Conservation (phyloP, 1,140 invertebrate genomes). For the Harlomillsia oculata region DNA sequence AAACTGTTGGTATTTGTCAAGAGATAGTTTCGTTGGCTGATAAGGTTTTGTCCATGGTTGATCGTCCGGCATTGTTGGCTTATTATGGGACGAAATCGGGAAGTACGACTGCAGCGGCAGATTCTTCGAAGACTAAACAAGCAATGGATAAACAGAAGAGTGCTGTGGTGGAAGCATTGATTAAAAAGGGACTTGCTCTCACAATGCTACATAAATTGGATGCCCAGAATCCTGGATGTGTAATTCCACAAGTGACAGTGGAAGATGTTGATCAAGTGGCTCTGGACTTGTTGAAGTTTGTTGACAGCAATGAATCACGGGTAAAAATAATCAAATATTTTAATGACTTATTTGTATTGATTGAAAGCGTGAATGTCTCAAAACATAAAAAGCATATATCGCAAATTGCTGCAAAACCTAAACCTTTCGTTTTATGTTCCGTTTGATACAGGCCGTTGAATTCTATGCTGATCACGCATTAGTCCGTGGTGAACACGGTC, state of each 20-base stretch:
- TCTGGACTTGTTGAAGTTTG: conserved; percentile 63
- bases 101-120: conserved; percentile 1
- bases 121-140: conserved; percentile 26
- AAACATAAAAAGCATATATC: conserved; percentile 25
- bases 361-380: conserved; percentile 6
- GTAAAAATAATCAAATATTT: conserved; percentile 40
- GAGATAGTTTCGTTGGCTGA: conserved; percentile 50
- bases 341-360: conserved; percentile 18
- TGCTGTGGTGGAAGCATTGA: conserved; percentile 63
- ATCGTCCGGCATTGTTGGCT: conserved; percentile 58
- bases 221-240: conserved; percentile 1
- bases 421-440: too few relatives aligned
- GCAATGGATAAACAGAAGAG: conserved; percentile 69
- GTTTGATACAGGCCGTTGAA: conserved; percentile 50
- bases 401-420: too few relatives aligned
- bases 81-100: conserved; percentile 65
- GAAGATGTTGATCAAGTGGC: conserved; percentile 55
- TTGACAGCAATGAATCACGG: conserved; percentile 66
- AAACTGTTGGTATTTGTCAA: conserved; percentile 18
- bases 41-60: conserved; percentile 59
- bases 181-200: conserved; percentile 62
- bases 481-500: conserved; percentile 64
- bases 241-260: conserved; percentile 37
- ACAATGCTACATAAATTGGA: conserved; percentile 46
- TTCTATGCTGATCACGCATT: conserved; percentile 73